Evolutionary conservation across 2,113 vertebrate species (phyloP), one percentile per base, ranked within the genome.

Genomic region (Dermatemys mawii): DNA sequence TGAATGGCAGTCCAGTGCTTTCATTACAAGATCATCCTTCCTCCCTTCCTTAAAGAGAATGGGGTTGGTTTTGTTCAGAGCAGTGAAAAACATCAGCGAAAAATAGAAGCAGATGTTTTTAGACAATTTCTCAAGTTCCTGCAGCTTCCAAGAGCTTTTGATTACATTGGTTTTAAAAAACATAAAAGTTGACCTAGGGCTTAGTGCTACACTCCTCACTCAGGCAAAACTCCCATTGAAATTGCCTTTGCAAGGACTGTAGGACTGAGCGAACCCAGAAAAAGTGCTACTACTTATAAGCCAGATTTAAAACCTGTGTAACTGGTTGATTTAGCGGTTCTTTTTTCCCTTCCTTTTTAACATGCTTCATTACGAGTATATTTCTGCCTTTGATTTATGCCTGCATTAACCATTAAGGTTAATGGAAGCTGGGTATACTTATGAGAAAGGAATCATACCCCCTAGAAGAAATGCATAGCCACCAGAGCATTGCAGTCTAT

Each of bases 81-180:
- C 1, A 12, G 94, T 90, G 88, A 32, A 91, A 94, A 95, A 81
- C 85, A 89, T 22, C 53, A 73, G n/a, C 54, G 88, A 53, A 94
- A 94, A 97, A 86, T 88, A 90, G 94, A 94, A 96, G 91, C 91
- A 97, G 93, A 96, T 96, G 96, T 84, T 96, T 89, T 88, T 63
- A 92, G 93, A 93, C 81, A 91, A 86, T 93, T 90, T 96, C 80
- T 93, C 29, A 22, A 50, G 63, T 86, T 97, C 88, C 95, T 93
- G 87, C 84, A 93, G 90, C 84, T 94, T 96, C 96, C 94, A 96
- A 96, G 91, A 96, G 88, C n/a, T 95, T 95, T 87, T 93, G 93
- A 85, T 95, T 96, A 86, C 86, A 53, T 73, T 89, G 92, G 84
- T 87, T 95, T 96, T 81, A 91, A 93, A 94, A 95, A 94, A 91